These are phyloP conservation scores for Pseudorhiza aurosa DNA, from an alignment of 30 jellyfish, hydroid and myxozoan genomes.

Conservation along the genomic window DNA sequence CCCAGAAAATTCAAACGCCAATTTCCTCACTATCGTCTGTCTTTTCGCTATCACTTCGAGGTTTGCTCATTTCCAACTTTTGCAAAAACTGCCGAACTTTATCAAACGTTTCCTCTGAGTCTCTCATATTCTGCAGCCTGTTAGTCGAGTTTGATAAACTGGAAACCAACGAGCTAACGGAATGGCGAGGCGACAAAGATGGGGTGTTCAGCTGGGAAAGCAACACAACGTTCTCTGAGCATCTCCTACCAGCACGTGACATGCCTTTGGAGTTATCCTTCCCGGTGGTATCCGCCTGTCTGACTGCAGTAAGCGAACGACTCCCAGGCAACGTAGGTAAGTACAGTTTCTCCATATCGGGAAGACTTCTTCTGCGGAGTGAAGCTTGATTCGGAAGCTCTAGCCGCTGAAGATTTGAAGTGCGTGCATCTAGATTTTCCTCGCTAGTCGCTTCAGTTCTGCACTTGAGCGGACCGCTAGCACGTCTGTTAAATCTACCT, in stretches of 20 bases:
- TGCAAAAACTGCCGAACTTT: slow-evolving; percentile 72
- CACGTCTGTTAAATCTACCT: slow-evolving; percentile 17
- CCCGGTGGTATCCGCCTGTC: slow-evolving; percentile 12
- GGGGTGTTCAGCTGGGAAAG: slow-evolving; percentile 65
- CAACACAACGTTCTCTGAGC: slow-evolving; percentile 43
- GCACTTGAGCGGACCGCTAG: slow-evolving; percentile 58
- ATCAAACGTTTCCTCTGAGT: slow-evolving; percentile 72
- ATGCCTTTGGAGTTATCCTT: slow-evolving; percentile 3
- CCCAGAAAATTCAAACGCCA: too few species aligned
- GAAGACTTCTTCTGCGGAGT: slow-evolving; percentile 59
- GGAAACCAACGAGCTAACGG: slow-evolving; percentile 76
- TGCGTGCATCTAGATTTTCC: not conserved
- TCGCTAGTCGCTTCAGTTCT: slow-evolving; percentile 21
- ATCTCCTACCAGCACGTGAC: slow-evolving; percentile 36
- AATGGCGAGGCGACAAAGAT: slow-evolving; percentile 66
- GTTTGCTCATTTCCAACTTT: slow-evolving; percentile 64
- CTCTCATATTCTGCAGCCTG: slow-evolving; percentile 30
- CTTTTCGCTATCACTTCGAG: slow-evolving; percentile 40
- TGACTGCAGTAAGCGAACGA: slow-evolving; percentile 34
- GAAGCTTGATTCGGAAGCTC: slow-evolving; percentile 23
- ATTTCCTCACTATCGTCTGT: slow-evolving; percentile 34
- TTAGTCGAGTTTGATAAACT: slow-evolving; percentile 71
- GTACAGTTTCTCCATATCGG: slow-evolving; percentile 50
- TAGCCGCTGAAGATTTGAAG: slow-evolving; percentile 31
- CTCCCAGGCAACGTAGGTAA: slow-evolving; percentile 38